A percentile compares a stretch with the other conserved stretches of the same genome.
phyloP scores from a whole-genome alignment of 2,888 invertebrate genomes.

The Hedychridium roseum region DNA sequence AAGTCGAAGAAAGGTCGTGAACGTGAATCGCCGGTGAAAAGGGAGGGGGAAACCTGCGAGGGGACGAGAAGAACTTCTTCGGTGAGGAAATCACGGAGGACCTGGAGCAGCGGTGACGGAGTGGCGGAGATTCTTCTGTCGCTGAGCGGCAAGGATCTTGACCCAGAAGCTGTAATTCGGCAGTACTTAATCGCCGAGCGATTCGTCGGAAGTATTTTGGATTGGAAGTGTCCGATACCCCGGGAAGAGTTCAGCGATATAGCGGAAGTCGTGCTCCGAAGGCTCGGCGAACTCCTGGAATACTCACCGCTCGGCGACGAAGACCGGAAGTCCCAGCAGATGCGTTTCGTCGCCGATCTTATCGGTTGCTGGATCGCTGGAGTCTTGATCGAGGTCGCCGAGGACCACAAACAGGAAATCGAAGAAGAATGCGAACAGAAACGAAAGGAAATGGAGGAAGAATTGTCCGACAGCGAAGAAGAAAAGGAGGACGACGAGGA shows the following conservation, averaged over 20 bases:
- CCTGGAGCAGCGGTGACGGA: too few relatives aligned
- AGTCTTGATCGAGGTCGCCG: constrained; percentile 47
- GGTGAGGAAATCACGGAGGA: too few relatives aligned
- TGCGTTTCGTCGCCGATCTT: constrained; percentile 50
- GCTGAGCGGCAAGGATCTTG: constrained; percentile 41
- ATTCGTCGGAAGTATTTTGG: constrained; percentile 52
- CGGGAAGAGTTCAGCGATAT: constrained; percentile 50
- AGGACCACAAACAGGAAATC: constrained; percentile 31
- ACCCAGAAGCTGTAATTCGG: constrained; percentile 43
- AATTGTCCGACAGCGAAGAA: constrained; percentile 14
- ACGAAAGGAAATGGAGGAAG: constrained; percentile 24
- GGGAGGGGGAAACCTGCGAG: constrained; percentile 12
- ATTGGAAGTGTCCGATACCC: constrained; percentile 44
- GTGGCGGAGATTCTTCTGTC: too few relatives aligned
- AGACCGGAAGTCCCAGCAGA: constrained; percentile 52
- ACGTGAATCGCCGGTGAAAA: too few relatives aligned
- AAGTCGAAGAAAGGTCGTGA: constrained; percentile 16
- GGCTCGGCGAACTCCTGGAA: constrained; percentile 39
- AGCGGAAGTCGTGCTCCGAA: constrained; percentile 43
- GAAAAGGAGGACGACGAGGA: constrained; percentile 32
- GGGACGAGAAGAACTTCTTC: neutral
- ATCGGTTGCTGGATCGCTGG: constrained; percentile 56
- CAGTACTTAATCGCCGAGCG: constrained; percentile 54
- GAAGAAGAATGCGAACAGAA: constrained; percentile 35
- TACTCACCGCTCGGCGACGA: constrained; percentile 38